Conservation (phyloP, 1,140 invertebrate genomes). For the Drosophila sproati region DNA sequence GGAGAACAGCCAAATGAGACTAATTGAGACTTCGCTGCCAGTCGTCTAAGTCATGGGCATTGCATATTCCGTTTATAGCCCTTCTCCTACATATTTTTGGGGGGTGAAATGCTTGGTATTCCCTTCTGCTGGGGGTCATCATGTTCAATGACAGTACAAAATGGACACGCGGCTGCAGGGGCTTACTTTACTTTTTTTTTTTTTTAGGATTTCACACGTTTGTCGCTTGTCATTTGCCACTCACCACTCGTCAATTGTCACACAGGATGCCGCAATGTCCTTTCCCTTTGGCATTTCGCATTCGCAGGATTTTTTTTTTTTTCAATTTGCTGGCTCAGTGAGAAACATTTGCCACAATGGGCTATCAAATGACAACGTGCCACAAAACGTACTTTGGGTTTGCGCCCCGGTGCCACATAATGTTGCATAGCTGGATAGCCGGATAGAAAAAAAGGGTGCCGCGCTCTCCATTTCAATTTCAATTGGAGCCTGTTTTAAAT, state of each 20-base stretch:
- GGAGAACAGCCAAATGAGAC: conserved; percentile 43
- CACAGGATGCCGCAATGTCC: conserved; percentile 34
- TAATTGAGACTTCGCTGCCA: conserved; percentile 41
- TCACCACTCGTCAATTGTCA: conserved; percentile 21
- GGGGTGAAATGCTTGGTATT: conserved; percentile 27
- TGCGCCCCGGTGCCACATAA: conserved; percentile 50
- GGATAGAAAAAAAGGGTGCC: conserved; percentile 20
- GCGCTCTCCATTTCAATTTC: conserved; percentile 74
- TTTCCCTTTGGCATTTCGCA: conserved; percentile 57
- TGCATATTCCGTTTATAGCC: not conserved
- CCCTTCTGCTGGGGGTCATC: conserved; percentile 33
- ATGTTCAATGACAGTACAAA: conserved; percentile 47
- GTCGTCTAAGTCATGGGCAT: conserved; percentile 19
- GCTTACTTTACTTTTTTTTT: not conserved
- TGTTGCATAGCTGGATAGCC: conserved; percentile 36
- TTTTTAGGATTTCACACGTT: conserved; percentile 54
- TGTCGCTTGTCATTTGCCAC: conserved; percentile 50
- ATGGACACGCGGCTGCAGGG: conserved; percentile 27
- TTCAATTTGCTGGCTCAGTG: conserved; percentile 71
- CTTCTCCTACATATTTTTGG: not conserved
- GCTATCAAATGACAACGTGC: conserved; percentile 82
- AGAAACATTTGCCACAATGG: conserved; percentile 72
- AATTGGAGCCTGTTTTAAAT: conserved; percentile 81
- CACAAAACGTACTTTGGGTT: conserved; percentile 49
- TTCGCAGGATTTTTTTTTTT: conserved; percentile 53